These are phyloP conservation scores for Raja brachyura DNA, from an alignment of 2,113 vertebrate species.

Conservation along the genomic window DNA sequence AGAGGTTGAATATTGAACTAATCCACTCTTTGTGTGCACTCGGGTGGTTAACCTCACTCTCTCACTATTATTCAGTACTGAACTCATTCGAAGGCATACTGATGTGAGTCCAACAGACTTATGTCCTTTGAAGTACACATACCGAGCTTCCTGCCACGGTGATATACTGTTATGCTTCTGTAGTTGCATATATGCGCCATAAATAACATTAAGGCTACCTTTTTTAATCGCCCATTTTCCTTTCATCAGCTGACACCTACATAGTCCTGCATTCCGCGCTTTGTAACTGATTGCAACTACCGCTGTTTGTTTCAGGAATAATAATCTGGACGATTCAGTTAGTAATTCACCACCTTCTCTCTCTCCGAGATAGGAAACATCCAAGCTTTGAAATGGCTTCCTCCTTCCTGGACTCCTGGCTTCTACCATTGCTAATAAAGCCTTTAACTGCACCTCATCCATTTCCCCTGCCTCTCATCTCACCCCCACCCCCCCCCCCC, in stretches of 20 bases:
- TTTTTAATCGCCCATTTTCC: conserved; percentile 51
- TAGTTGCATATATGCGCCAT: conserved; percentile 67
- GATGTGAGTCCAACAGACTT: conserved; percentile 9
- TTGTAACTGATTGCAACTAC: not conserved
- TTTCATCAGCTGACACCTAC: conserved; percentile 74
- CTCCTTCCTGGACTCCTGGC: no score
- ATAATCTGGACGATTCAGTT: not conserved
- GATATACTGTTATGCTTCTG: conserved; percentile 65
- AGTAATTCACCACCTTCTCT: not conserved
- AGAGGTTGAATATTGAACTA: not conserved
- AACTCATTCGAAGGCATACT: not conserved
- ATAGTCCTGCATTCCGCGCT: not conserved
- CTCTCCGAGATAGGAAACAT: not conserved
- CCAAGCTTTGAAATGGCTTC: not conserved
- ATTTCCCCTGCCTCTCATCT: no score
- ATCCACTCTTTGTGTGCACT: not conserved
- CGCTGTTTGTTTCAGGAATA: not conserved
- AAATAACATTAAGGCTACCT: conserved; percentile 69
- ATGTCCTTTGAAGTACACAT: conserved; percentile 44
- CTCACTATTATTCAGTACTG: not conserved
- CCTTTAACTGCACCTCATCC: no score
- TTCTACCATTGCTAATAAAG: no score
- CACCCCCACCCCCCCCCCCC: no score
- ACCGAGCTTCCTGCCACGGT: conserved; percentile 61
- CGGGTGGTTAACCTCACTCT: not conserved